phyloP scores from a whole-genome alignment of 2,797 vertebrate genomes.

The Cyprinella venusta region DNA sequence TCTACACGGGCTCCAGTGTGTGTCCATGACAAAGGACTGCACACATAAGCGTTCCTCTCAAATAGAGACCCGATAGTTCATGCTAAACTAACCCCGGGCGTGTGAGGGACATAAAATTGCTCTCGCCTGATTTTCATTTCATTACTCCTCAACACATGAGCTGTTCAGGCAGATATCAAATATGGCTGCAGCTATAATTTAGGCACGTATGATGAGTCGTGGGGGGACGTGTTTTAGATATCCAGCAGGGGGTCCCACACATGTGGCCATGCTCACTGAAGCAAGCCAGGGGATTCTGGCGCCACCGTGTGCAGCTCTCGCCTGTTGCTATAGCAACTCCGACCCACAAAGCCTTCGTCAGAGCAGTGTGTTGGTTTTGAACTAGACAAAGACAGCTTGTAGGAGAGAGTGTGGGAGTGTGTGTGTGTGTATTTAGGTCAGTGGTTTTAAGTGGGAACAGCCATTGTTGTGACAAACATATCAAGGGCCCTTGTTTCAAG shows the following conservation, averaged over 20 bases:
- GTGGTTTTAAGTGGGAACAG: conserved; percentile 36
- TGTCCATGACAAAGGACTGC: conserved; percentile 19
- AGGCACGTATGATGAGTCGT: background rate
- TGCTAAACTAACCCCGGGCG: background rate
- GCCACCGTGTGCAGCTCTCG: conserved; percentile 32
- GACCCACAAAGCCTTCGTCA: conserved; percentile 29
- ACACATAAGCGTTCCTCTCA: conserved; percentile 5
- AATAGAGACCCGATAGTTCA: background rate
- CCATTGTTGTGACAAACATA: conserved; percentile 41
- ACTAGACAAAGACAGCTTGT: conserved; percentile 32
- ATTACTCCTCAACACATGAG: background rate
- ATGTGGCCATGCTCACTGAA: conserved; percentile 21
- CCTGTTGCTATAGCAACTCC: conserved; percentile 56
- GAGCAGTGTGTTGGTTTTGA: conserved; percentile 31
- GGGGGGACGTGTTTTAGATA: conserved; percentile 17
- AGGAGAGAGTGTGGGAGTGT: conserved; percentile 28
- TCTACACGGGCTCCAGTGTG: conserved; percentile 15
- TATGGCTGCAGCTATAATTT: background rate
- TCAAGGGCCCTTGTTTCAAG: conserved; percentile 22
- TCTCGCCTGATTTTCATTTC: background rate
- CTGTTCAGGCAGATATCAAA: conserved; percentile 17
- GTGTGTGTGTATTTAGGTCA: conserved; percentile 50
- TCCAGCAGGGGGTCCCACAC: conserved; percentile 38
- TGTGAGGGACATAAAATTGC: conserved; percentile 35
- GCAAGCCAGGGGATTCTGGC: conserved; percentile 28